A percentile compares a stretch with the other conserved stretches of the same genome.
phyloP scores from a whole-genome alignment of 2,113 vertebrate species.

The Progne subis region DNA sequence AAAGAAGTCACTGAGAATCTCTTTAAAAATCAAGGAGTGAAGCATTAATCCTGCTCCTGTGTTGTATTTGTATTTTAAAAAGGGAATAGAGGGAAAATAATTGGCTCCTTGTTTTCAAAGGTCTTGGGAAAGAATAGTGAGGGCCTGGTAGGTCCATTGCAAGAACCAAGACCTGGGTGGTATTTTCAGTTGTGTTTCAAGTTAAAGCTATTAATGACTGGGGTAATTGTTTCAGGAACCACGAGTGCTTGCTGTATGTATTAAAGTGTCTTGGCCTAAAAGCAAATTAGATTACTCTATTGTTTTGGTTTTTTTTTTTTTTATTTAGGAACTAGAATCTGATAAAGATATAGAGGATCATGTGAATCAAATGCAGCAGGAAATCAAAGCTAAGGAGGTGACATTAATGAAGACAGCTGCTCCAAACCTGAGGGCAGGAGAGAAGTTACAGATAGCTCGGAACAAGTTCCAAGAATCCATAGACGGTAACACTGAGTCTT shows the following conservation, averaged over 20 bases:
- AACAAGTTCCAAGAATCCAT: constrained; percentile 82
- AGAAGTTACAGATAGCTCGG: constrained; percentile 82
- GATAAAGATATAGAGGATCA: constrained; percentile 77
- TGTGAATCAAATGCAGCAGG: constrained; percentile 71
- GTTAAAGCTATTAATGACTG: background rate
- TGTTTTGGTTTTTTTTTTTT: background rate
- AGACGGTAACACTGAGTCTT: constrained; percentile 77
- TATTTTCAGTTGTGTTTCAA: background rate
- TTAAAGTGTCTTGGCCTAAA: background rate
- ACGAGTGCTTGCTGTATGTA: background rate
- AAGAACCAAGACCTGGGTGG: background rate
- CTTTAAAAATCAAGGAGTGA: background rate
- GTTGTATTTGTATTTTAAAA: background rate
- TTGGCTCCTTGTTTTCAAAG: background rate
- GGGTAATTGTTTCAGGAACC: background rate
- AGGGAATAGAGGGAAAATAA: background rate
- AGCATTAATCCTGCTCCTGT: background rate
- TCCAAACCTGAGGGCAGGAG: constrained; percentile 87
- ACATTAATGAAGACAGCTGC: constrained; percentile 77
- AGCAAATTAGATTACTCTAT: background rate
- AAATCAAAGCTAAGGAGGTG: constrained; percentile 71
- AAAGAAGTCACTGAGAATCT: background rate
- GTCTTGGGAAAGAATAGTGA: background rate
- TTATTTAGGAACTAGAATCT: constrained; percentile 68
- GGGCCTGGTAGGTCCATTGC: background rate